Base-by-base conservation (phyloP, 1,140 invertebrate species). In the Drosophila mayri region DNA sequence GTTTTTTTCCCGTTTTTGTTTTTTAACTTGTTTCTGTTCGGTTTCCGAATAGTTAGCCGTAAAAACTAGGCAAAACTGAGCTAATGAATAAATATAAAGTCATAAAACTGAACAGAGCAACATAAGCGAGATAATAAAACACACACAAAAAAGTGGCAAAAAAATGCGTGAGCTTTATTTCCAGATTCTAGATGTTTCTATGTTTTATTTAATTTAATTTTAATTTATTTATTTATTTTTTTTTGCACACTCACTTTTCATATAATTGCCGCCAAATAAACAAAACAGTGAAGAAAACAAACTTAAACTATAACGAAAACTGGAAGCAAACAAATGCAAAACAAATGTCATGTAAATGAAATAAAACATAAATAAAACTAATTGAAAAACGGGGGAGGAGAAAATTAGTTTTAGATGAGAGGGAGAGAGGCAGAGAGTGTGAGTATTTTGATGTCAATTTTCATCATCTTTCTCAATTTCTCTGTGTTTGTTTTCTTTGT, bases 61-160 rank as follows among this genome's bases (percentile, higher is more conserved):
- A 73, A 62, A 79, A 79, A 79, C 70, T 66, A 65, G 78, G 65
- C 82, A 65, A 65, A 50, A 52, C 50, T 49, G 32, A 81, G 81
- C 79, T 87, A 83, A 88, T 87, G 85, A 88, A 87, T 87, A 87
- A 87, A 87, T 87, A 87, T 88, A 82, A 72, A 81, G 77, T 66
- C 68, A 71, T 88, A 88, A 88, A 84, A 71, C 58, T 47, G 73
- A 62, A 64, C 28, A 12, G 49, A 83, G 62, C 59, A 59, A 43
- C 72, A 68, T 65, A 59, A 68, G 72, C 41, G 58, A 67, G 49
- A 57, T 63, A 74, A 50, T 72, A 63, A 75, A 75, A 72, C 8
- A 50, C 47, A 43, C 47, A 68, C 18, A 46, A 43, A 9, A 50
- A 76, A 40, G 61, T 47, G 58, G 49, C 70, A 41, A 76, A 55